phyloP scores from a whole-genome alignment of 2,113 vertebrate species.

The Limanda limanda region DNA sequence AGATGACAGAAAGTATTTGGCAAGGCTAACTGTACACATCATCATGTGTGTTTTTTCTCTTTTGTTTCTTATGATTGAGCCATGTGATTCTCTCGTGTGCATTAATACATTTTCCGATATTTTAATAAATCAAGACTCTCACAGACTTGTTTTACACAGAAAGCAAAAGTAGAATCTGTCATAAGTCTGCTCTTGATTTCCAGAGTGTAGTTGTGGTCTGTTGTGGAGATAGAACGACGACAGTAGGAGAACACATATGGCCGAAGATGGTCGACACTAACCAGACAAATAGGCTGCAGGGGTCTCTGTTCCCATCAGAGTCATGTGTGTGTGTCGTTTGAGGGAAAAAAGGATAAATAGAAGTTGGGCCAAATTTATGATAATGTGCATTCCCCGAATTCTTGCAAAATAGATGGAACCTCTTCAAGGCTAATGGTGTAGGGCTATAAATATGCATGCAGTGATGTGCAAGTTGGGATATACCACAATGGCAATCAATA shows the following conservation, averaged over 20 bases:
- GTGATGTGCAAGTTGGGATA: conserved; percentile 5
- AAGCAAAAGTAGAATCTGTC: conserved; percentile 52
- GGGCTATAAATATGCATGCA: conserved; percentile 23
- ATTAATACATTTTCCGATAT: neutral
- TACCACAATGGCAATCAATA: conserved; percentile 47
- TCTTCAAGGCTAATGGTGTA: conserved; percentile 8
- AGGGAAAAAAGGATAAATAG: conserved; percentile 1
- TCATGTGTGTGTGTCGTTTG: neutral
- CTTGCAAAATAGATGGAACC: conserved; percentile 27
- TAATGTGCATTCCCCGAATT: conserved; percentile 54
- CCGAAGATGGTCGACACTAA: conserved; percentile 57
- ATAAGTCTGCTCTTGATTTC: conserved; percentile 60
- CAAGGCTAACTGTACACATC: conserved; percentile 32
- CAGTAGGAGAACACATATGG: conserved; percentile 45
- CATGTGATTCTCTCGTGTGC: neutral
- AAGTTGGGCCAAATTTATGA: conserved; percentile 42
- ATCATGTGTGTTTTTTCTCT: neutral
- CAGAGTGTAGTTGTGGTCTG: conserved; percentile 49
- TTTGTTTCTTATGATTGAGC: neutral
- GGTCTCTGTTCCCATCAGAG: conserved; percentile 47
- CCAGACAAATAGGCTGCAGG: conserved; percentile 21
- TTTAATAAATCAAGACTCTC: conserved; percentile 23
- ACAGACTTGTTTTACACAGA: conserved; percentile 24
- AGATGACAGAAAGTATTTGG: conserved; percentile 60
- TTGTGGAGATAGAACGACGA: conserved; percentile 43